Base-by-base conservation (phyloP, 2,888 invertebrate species). In the Apamea crenata region DNA sequence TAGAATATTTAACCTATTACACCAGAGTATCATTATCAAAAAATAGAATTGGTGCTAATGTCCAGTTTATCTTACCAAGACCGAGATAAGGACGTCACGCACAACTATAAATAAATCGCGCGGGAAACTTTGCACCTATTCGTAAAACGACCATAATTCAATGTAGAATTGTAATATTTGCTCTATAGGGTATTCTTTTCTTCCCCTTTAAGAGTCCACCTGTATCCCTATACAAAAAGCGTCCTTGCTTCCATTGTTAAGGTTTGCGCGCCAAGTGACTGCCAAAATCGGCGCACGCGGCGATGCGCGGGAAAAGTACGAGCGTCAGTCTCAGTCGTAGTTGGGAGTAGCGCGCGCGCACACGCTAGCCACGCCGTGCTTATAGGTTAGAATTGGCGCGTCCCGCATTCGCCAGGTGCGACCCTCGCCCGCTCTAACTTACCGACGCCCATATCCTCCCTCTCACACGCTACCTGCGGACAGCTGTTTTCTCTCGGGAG, bases 401-500 rank as follows among this genome's bases (percentile, higher is more conserved):
- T 92, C 92, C 82, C 77, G 71, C 86, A 79, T 86, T 92, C 93
- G 96, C 97, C 97, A 96, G 96, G 96, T 97, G 97, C 93, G 92
- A 92, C 93, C 89, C 77, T 84, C 91, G 92, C 94, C 93, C 94
- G 93, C 94, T 95, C 96, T 92, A 91, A 91, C 96, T 81, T 92
- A 88, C 90, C 77, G 86, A 75, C 69, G 70, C 77, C 84, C 85
- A 69, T 90, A 92, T 92, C 87, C 86, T 92, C 92, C 91, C 89
- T 95, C 94, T 94, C 94, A 87, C 91, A 87, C 93, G 90, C 93
- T 95, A 95, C 95, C 95, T 95, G 96, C 94, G 89, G 91, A 91
- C 97, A 97, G 97, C 97, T 97, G 97, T 97, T 96, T 96, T 96
- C 96, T 96, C 96, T 94, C 96, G 93, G 93, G 94, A 96, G 96